Percentiles rank a stretch among this genome's conserved stretches.
These are phyloP conservation scores for Theretra japonica DNA, from an alignment of 2,888 invertebrate genomes.

Conservation along the genomic window DNA sequence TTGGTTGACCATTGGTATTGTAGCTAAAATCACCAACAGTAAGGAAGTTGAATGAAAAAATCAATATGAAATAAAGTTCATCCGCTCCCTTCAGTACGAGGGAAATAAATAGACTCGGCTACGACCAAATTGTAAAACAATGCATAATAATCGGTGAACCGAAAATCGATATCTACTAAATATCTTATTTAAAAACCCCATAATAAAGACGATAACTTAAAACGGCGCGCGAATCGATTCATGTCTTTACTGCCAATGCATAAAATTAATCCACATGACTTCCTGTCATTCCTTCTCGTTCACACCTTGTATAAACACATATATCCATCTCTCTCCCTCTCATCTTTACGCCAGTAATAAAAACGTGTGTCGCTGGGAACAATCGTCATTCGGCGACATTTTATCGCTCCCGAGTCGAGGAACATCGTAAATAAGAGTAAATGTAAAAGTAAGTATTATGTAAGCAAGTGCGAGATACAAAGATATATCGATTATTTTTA, in stretches of 20 bases:
- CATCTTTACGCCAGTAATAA: slow-evolving; percentile 21
- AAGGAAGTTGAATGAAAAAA: too few species aligned
- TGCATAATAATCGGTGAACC: too few species aligned
- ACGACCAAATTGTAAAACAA: too few species aligned
- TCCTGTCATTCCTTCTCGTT: not conserved
- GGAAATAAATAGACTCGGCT: too few species aligned
- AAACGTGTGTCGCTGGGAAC: slow-evolving; percentile 1
- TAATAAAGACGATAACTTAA: not conserved
- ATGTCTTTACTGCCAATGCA: slow-evolving; percentile 20
- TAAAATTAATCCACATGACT: slow-evolving; percentile 25
- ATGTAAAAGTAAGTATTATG: slow-evolving; percentile 12
- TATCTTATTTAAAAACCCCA: too few species aligned
- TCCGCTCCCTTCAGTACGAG: too few species aligned
- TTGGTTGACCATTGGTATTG: too few species aligned
- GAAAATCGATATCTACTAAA: too few species aligned
- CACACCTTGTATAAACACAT: too few species aligned
- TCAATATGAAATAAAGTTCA: too few species aligned
- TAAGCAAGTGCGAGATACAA: not conserved
- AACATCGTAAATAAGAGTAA: slow-evolving; percentile 1
- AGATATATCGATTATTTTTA: too few species aligned
- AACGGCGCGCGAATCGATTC: not conserved
- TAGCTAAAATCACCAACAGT: too few species aligned
- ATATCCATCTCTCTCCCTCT: not conserved
- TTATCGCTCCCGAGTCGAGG: slow-evolving; percentile 14
- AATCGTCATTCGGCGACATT: slow-evolving; percentile 21